Conservation (phyloP, 2,113 vertebrate genomes). For the Urocynchramus pylzowi region DNA sequence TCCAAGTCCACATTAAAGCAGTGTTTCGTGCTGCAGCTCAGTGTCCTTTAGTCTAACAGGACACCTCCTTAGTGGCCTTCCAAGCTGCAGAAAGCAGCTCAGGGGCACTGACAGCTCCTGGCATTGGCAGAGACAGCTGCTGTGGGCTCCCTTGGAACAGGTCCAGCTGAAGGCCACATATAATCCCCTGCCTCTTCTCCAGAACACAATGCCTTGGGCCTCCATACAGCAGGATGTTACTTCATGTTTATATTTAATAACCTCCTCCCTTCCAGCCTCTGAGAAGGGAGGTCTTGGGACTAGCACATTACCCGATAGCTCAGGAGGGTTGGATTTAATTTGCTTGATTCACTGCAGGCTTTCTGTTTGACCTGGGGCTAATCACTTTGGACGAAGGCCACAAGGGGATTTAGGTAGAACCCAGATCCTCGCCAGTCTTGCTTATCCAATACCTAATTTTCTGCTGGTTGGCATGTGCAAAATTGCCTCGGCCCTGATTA, state of each 20-base stretch:
- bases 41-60: not conserved
- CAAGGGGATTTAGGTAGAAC: slow-evolving; percentile 55
- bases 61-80: not conserved
- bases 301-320: not conserved
- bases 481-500: slow-evolving; percentile 53
- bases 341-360: slow-evolving; percentile 52
- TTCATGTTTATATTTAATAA: slow-evolving; percentile 25
- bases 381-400: slow-evolving; percentile 47
- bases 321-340: slow-evolving; percentile 54
- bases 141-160: not conserved
- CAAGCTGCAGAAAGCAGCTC: not conserved
- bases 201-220: not conserved
- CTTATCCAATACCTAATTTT: slow-evolving; percentile 62
- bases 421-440: not conserved
- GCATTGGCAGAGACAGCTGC: not conserved
- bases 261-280: not conserved
- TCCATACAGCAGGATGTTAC: slow-evolving; percentile 4
- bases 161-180: rapidly evolving
- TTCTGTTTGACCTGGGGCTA: slow-evolving; percentile 49
- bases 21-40: not conserved
- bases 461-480: slow-evolving; percentile 53
- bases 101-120: not conserved
- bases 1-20: not conserved
- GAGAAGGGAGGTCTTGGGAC: slow-evolving; percentile 29
- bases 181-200: not conserved